Base-by-base conservation (phyloP, 2,113 vertebrate genomes). In the Miniopterus natalensis region DNA sequence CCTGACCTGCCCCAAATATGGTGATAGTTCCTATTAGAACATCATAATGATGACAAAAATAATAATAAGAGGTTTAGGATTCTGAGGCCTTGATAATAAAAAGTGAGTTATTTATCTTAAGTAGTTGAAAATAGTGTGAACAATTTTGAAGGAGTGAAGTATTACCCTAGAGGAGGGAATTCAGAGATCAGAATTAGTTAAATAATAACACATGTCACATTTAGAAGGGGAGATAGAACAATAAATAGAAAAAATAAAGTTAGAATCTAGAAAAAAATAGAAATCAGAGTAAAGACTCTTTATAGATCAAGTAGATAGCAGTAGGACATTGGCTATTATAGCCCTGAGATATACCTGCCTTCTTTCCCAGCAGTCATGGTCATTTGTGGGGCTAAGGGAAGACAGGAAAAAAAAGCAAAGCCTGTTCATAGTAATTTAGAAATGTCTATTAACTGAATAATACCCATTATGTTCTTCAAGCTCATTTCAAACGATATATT, bases 191-290 rank as follows among this genome's bases (percentile, higher is more conserved):
- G 20, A 94, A 85, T 55, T 8, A 90, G 59, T 53, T 8, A 92
- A 92, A 59, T 75, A 81, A 23, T 17, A 88, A 70, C 6, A 70
- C 27, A 57, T 14, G 8, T 20, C 20, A 63, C 31, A 65, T 8
- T 12, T 47, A 55, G 4, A 15, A 47, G 18, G 80, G 11, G 14
- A 25, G 10, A 77, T 65, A 2, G 57, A 75, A 80, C 63, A 9
- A 86, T 23, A 83, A 92, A 42, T 8, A 78, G n/a, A 85, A 89
- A 85, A 85, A 94, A 88, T 70, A 21, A 77, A 68, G 29, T n/a
- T 74, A 42, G 12, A 75, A 61, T 80, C 0, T 29, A 73, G 27
- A 12, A 49, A 42, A 36, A 70, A 49, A 70, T 21, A 61, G 45
- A 88, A 75, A 21, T 65, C 23, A 63, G 15, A 86, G 20, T 12